Conservation (phyloP, 2,888 invertebrate genomes). For the Nephrotoma flavescens region DNA sequence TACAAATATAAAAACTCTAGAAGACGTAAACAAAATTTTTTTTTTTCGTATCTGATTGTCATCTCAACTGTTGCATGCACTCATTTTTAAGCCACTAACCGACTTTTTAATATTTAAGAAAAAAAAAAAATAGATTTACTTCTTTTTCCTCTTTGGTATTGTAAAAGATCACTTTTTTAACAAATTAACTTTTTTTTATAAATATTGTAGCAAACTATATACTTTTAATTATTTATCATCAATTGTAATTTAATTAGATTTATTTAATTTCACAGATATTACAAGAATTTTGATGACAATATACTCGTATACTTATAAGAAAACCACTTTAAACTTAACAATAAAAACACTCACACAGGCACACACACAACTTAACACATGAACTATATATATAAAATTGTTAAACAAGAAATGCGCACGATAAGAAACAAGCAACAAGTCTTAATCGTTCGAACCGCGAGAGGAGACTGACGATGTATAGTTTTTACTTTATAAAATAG, state of each 20-base stretch:
- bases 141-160: neutral
- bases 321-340: neutral
- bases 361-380: neutral
- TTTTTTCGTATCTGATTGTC: neutral
- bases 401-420: neutral
- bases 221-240: neutral
- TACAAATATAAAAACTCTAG: neutral
- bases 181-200: neutral
- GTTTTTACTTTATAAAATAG: neutral
- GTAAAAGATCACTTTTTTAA: neutral
- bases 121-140: neutral
- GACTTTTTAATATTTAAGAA: constrained; percentile 1
- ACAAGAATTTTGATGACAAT: neutral
- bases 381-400: neutral
- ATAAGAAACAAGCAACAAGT: neutral
- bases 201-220: neutral
- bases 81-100: constrained; percentile 6
- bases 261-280: neutral
- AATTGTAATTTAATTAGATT: neutral
- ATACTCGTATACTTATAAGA: neutral
- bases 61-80: constrained; percentile 3
- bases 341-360: neutral
- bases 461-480: neutral
- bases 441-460: neutral
- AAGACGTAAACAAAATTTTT: neutral